These are phyloP conservation scores for Phocoena phocoena DNA, from an alignment of 2,113 vertebrate species.

Conservation along the genomic window DNA sequence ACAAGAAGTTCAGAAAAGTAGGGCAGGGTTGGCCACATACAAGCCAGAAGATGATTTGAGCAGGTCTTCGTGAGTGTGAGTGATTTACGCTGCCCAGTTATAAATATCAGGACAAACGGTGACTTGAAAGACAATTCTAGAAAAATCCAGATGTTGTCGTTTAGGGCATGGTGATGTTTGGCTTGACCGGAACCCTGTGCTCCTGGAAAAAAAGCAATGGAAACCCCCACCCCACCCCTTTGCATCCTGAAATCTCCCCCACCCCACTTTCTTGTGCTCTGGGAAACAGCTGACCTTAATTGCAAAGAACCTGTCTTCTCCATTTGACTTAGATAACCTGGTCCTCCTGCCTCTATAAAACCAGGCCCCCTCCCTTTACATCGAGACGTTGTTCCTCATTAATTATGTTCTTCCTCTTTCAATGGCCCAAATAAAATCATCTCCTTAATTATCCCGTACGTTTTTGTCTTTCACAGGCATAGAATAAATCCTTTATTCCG, in stretches of 20 bases:
- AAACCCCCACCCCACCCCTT: background rate
- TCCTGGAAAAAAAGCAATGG: background rate
- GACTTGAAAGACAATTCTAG: background rate
- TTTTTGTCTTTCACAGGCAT: background rate
- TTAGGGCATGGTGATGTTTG: background rate
- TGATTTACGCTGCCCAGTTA: background rate
- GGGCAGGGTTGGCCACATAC: background rate
- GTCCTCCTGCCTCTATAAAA: background rate
- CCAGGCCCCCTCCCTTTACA: background rate
- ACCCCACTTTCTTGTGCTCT: background rate
- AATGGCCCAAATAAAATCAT: background rate
- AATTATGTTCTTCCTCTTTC: background rate
- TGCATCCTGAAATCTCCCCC: background rate
- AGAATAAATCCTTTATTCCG: slow-evolving; percentile 24
- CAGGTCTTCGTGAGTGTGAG: background rate
- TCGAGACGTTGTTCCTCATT: accelerated
- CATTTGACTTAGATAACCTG: background rate
- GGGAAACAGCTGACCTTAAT: background rate
- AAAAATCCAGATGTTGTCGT: background rate
- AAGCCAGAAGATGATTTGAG: background rate
- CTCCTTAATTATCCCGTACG: background rate
- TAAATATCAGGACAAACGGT: background rate
- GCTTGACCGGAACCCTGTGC: background rate
- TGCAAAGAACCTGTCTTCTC: background rate
- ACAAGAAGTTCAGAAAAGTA: background rate